Conservation (phyloP, 2,888 invertebrate species). For the Catotricha subobsoleta region DNA sequence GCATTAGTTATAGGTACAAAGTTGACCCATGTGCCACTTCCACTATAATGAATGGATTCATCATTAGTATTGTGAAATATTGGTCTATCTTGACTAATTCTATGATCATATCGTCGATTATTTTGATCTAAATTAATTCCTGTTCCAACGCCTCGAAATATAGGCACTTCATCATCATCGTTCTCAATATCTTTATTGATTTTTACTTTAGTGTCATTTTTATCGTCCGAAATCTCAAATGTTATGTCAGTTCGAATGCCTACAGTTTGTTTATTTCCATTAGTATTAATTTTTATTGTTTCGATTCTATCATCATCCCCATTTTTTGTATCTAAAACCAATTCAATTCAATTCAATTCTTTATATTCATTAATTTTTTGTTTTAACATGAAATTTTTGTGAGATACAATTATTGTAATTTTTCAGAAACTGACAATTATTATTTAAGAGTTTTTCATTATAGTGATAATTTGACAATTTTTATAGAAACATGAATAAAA, state of each 20-base stretch:
- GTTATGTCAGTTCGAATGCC: constrained; percentile 30
- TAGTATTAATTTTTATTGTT: constrained; percentile 1
- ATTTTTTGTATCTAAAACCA: too few species aligned
- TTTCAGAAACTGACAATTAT: too few species aligned
- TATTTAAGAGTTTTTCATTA: too few species aligned
- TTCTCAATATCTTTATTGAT: constrained; percentile 3
- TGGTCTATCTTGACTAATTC: constrained; percentile 15
- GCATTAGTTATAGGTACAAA: constrained; percentile 20
- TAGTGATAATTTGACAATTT: too few species aligned
- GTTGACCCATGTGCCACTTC: constrained; percentile 24
- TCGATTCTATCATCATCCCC: neutral
- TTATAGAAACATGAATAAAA: too few species aligned
- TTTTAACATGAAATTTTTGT: too few species aligned
- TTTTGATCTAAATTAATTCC: neutral
- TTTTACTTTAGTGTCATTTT: constrained; percentile 18
- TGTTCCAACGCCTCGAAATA: constrained; percentile 19
- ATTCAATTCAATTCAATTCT: too few species aligned
- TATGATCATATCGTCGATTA: neutral
- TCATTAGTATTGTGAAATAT: constrained; percentile 18
- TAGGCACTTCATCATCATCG: constrained; percentile 1
- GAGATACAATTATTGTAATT: too few species aligned
- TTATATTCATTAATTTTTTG: too few species aligned
- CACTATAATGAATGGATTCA: constrained; percentile 18
- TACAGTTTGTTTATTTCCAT: constrained; percentile 17
- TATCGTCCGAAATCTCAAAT: constrained; percentile 26